These are phyloP conservation scores for Epirrhoe tristata DNA, from an alignment of 2,888 invertebrate genomes.

Conservation along the genomic window DNA sequence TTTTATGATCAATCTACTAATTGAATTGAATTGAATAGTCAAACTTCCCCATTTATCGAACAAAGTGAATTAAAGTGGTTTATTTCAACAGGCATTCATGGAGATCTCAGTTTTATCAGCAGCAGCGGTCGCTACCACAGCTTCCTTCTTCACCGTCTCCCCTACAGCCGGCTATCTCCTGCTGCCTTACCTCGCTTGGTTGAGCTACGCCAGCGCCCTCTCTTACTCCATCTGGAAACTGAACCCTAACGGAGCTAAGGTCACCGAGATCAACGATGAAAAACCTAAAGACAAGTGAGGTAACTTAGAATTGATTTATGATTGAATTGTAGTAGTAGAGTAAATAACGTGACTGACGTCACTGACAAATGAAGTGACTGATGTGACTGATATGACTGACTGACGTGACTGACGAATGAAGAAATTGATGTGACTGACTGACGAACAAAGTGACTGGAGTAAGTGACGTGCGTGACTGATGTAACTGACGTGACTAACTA, in stretches of 20 bases:
- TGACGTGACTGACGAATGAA: too few relatives aligned
- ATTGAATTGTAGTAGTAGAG: not conserved
- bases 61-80: too few relatives aligned
- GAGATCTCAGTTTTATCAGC: slow-evolving; percentile 69
- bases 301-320: not conserved
- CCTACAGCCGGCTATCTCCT: slow-evolving; percentile 63
- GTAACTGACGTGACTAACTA: too few relatives aligned
- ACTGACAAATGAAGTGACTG: too few relatives aligned
- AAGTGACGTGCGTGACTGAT: too few relatives aligned
- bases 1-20: too few relatives aligned
- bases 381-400: too few relatives aligned
- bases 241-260: slow-evolving; percentile 56
- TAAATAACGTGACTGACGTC: too few relatives aligned
- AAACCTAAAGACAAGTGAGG: slow-evolving; percentile 42
- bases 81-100: slow-evolving; percentile 65
- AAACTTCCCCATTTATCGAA: too few relatives aligned
- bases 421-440: too few relatives aligned
- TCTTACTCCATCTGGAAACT: slow-evolving; percentile 74
- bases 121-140: slow-evolving; percentile 65
- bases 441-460: too few relatives aligned
- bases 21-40: too few relatives aligned
- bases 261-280: slow-evolving; percentile 41
- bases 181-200: slow-evolving; percentile 75
- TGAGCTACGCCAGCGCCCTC: slow-evolving; percentile 68
- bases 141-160: slow-evolving; percentile 62